Conservation (phyloP, 2,113 vertebrate species). For the Passer montanus region DNA sequence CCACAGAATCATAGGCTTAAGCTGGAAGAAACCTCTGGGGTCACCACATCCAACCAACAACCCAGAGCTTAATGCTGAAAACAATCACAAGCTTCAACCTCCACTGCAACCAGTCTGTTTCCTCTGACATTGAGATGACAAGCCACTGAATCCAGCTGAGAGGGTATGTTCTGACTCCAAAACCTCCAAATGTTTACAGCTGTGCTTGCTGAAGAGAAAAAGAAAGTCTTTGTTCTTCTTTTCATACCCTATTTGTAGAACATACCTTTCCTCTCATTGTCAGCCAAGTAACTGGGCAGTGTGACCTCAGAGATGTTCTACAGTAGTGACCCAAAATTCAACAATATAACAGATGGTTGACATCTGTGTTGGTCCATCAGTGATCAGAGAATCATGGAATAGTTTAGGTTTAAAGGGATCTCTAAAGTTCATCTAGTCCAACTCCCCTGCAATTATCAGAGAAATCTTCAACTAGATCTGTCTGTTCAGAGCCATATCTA, state of each 20-base stretch:
- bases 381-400: neutral
- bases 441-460: neutral
- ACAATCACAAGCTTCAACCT: neutral
- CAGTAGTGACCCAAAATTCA: neutral
- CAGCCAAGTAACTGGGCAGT: neutral
- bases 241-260: neutral
- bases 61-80: neutral
- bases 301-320: neutral
- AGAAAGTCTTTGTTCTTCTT: neutral
- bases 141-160: neutral
- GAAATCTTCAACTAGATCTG: neutral
- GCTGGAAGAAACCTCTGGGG: neutral
- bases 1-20: neutral
- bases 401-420: neutral
- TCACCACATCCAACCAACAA: neutral
- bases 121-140: neutral
- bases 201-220: neutral
- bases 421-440: neutral
- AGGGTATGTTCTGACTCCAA: neutral
- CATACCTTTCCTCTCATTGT: neutral
- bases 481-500: neutral
- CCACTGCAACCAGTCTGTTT: neutral
- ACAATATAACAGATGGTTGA: neutral
- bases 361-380: neutral
- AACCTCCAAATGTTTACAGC: neutral